Evolutionary conservation across 2,888 invertebrate genomes (phyloP), one percentile per base, ranked within the genome.

Genomic region (Trypoxylon attenuatum): DNA sequence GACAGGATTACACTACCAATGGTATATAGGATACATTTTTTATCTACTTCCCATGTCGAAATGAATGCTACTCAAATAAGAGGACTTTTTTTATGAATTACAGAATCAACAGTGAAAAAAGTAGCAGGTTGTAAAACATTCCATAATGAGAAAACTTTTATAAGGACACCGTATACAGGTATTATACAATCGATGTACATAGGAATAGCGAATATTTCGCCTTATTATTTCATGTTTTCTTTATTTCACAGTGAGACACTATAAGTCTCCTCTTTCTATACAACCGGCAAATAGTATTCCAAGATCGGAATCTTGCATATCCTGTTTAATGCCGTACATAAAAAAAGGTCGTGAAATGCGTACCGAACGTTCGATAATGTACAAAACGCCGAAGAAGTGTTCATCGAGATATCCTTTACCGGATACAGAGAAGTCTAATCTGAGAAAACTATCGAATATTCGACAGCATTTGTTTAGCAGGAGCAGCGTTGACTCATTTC

Each of bases 111-210:
- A n/a, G n/a, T n/a, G n/a, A n/a, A n/a, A n/a, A n/a, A n/a, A n/a
- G n/a, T n/a, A n/a, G n/a, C n/a, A n/a, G n/a, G n/a, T n/a, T n/a
- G n/a, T n/a, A n/a, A n/a, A n/a, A n/a, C n/a, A n/a, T n/a, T n/a
- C n/a, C n/a, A 64, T 15, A 75, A 76, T 52, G 74, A 81, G 27
- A 82, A 78, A 54, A 73, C 78, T 38, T 50, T 80, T 29, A 77
- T 87, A 56, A 76, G 81, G 69, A 87, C 86, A 56, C 87, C 87
- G n/a, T 87, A 87, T 39, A 84, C 87, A 67, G 85, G 85, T 71
- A 45, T 25, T 6, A 42, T 23, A 15, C 1, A n/a, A 5, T 13
- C 8, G n/a, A 5, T 8, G 1, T 4, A 10, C 1, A 15, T 21
- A 27, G 10, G 4, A 21, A 19, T 39, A 6, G 15, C 27, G 21